Conservation (phyloP, 2,797 vertebrate species). For the Cetoscarus ocellatus region DNA sequence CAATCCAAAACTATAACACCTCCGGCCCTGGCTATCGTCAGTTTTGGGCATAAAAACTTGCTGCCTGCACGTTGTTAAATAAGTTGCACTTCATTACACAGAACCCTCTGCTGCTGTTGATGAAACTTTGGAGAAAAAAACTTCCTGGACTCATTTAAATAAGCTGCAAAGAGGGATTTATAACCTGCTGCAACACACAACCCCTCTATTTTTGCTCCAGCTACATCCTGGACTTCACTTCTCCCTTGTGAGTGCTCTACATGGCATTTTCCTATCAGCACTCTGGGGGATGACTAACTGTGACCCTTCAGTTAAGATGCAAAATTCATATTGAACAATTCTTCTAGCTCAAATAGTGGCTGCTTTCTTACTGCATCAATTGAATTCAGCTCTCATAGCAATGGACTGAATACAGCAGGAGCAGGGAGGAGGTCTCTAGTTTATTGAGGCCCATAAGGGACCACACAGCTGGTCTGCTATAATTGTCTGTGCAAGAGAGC, state of each 20-base stretch:
- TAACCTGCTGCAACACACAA: constrained; percentile 65
- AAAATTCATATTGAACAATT: too few species aligned
- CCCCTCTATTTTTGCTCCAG: constrained; percentile 39
- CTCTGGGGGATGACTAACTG: background rate
- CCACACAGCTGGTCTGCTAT: constrained; percentile 79
- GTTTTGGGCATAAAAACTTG: constrained; percentile 1
- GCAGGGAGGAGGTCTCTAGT: constrained; percentile 67
- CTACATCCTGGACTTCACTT: constrained; percentile 57
- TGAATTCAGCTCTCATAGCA: background rate
- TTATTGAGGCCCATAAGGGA: constrained; percentile 62
- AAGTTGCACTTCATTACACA: constrained; percentile 74
- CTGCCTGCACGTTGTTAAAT: constrained; percentile 50
- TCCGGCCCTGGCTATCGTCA: constrained; percentile 44
- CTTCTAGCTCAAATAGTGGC: background rate
- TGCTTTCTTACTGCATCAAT: constrained; percentile 5
- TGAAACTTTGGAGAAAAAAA: constrained; percentile 61
- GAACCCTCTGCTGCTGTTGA: constrained; percentile 45
- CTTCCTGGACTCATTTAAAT: constrained; percentile 66
- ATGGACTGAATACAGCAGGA: constrained; percentile 24
- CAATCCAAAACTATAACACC: too few species aligned
- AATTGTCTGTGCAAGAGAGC: constrained; percentile 75
- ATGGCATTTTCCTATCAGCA: constrained; percentile 46
- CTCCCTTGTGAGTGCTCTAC: constrained; percentile 37
- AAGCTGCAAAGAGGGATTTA: constrained; percentile 59
- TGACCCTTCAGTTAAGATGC: too few species aligned